These are phyloP conservation scores for Eulemur mongoz DNA, from an alignment of 2,797 vertebrate species.

Conservation along the genomic window DNA sequence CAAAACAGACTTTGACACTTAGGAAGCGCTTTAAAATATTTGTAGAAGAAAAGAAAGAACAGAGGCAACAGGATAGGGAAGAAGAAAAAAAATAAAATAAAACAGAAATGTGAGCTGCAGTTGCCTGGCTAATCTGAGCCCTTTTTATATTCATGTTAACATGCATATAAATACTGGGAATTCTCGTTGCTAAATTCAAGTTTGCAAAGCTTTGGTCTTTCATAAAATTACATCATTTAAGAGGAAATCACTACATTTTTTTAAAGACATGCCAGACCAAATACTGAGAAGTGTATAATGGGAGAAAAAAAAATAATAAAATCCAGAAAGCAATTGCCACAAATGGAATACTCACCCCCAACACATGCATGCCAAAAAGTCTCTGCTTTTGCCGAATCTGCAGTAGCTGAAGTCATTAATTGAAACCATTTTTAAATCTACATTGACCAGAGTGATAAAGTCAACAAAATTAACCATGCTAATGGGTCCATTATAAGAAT, in stretches of 20 bases:
- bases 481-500: neutral
- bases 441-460: neutral
- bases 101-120: neutral
- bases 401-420: conserved; percentile 15
- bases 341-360: neutral
- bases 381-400: conserved; percentile 17
- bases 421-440: conserved; percentile 14
- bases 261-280: conserved; percentile 57
- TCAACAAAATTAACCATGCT: neutral
- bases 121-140: neutral
- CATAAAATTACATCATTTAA: conserved; percentile 51
- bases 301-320: conserved; percentile 64
- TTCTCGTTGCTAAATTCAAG: conserved; percentile 58
- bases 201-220: conserved; percentile 59
- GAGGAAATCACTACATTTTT: conserved; percentile 65
- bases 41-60: neutral
- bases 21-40: neutral
- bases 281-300: conserved; percentile 50
- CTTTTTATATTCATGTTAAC: conserved; percentile 65
- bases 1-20: neutral
- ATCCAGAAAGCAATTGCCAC: conserved; percentile 30
- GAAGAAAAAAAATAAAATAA: neutral
- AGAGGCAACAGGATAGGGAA: neutral
- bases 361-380: neutral
- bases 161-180: conserved; percentile 58